These are phyloP conservation scores for Eupithecia abbreviata DNA, from an alignment of 2,888 invertebrate genomes.

Conservation along the genomic window DNA sequence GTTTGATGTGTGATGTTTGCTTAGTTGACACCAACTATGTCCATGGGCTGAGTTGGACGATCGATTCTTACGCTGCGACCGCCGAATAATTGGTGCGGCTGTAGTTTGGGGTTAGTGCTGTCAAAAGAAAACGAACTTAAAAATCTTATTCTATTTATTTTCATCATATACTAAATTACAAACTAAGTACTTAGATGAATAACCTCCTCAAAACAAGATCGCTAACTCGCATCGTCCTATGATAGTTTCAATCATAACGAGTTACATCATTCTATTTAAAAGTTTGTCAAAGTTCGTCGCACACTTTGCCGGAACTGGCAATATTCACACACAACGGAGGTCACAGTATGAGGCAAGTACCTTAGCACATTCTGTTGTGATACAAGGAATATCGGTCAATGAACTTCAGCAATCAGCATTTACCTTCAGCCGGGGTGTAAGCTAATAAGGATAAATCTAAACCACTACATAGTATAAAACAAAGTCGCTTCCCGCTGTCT, in stretches of 20 bases:
- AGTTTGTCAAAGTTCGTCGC: neutral
- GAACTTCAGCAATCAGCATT: neutral
- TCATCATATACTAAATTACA: neutral
- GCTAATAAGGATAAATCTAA: no score
- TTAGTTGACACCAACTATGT: neutral
- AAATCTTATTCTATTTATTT: slow-evolving; percentile 7
- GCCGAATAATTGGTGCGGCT: neutral
- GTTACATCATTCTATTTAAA: neutral
- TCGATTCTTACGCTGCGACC: neutral
- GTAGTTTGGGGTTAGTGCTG: neutral
- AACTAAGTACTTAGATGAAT: neutral
- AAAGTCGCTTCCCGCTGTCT: neutral
- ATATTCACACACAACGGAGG: neutral
- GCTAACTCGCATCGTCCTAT: neutral
- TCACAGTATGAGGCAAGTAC: neutral
- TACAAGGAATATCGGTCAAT: neutral
- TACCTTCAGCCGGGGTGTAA: no score
- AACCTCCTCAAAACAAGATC: neutral
- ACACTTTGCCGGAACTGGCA: neutral
- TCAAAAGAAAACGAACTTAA: neutral
- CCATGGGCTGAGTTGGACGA: neutral
- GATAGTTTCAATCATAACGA: neutral
- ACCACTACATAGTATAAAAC: neutral
- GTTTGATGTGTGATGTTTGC: no score
- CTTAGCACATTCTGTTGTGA: neutral